Conservation (phyloP, 2,888 invertebrate species). For the Nyleta sp. region DNA sequence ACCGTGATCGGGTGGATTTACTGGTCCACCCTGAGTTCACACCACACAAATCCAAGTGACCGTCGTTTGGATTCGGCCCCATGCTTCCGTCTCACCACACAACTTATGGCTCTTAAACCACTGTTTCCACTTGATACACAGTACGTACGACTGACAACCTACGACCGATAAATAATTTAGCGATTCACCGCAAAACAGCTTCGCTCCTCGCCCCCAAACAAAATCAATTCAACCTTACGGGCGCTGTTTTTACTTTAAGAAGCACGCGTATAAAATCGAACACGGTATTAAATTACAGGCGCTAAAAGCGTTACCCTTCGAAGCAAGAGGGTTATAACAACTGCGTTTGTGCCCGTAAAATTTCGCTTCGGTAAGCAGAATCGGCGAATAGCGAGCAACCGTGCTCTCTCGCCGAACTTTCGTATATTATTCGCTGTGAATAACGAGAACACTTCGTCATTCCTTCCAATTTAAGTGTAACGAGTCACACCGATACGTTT, state of each 20-base stretch:
- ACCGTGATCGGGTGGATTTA: constrained; percentile 82
- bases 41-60: constrained; percentile 82
- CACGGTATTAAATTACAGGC: constrained; percentile 51
- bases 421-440: constrained; percentile 81
- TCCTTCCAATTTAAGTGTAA: constrained; percentile 83
- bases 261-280: constrained; percentile 43
- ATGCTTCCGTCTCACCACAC: constrained; percentile 73
- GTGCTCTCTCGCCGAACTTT: constrained; percentile 64
- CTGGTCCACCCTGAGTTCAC: constrained; percentile 80
- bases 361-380: constrained; percentile 65
- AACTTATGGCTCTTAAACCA: constrained; percentile 77
- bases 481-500: constrained; percentile 82
- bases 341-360: constrained; percentile 59
- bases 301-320: constrained; percentile 55
- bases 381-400: constrained; percentile 49
- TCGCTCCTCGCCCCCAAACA: background rate
- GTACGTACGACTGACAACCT: constrained; percentile 30
- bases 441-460: constrained; percentile 82
- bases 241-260: constrained; percentile 41
- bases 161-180: constrained; percentile 45
- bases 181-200: constrained; percentile 12
- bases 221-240: constrained; percentile 36
- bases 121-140: constrained; percentile 60
- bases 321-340: constrained; percentile 51
- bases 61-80: constrained; percentile 74